Base-by-base conservation (phyloP, 2,797 vertebrate species). In the Vireo griseus region DNA sequence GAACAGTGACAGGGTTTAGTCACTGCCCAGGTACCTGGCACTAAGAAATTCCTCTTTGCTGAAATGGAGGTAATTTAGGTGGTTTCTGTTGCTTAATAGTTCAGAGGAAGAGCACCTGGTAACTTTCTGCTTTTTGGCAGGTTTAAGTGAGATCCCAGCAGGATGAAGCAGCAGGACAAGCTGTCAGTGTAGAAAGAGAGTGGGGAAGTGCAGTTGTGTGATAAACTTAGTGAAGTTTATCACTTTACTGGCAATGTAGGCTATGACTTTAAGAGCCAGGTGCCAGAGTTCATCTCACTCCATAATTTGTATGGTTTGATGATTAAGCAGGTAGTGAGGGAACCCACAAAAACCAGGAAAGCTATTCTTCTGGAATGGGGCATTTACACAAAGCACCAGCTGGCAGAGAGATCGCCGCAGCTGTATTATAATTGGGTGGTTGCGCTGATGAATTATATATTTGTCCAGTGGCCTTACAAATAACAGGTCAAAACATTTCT, bases 381-480 rank as follows among this genome's bases (percentile, higher is more conserved):
- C 78, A 45, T 94, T 92, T 91, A 62, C 91, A 94, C 89, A 89
- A 93, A 92, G 86, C 90, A 88, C 90, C 90, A 85, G 90, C 91
- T 95, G 95, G 92, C 86, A 87, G 77, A 16, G 55, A 69, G 61
- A 74, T 83, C 0, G 0, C 72, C 0, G 17, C 94, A 92, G 92
- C 91, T 93, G 75, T 90, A 87, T 91, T 95, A 3, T 94, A 94
- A 93, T 94, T 71, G 94, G 54, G 84, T 89, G 93, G 86, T 86
- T 93, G 87, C 92, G 86, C 89, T 96, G 95, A 80, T 96, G 89
- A 93, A 75, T 86, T 89, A 78, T 86, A 5, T 29, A 92, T 96
- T 94, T 94, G 89, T 94, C 86, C 91, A 94, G 92, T 92, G 92
- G 91, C 86, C 94, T 94, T 77, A 48, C 33, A 89, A 88, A 91